phyloP scores from a whole-genome alignment of 92 coral and sea anemone genomes.

The Porites evermanni region DNA sequence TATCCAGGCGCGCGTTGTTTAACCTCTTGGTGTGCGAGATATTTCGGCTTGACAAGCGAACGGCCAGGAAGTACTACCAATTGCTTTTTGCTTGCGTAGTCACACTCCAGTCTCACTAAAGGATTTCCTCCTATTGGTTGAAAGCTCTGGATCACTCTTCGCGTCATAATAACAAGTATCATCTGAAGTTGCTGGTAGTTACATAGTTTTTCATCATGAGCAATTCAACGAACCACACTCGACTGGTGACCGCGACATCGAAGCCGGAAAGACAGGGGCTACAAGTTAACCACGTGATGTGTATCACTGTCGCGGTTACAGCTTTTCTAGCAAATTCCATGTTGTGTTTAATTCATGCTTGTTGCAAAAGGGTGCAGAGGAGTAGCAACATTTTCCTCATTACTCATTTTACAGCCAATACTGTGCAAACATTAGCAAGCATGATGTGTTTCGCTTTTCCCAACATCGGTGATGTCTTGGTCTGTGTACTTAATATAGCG shows the following conservation, averaged over 20 bases:
- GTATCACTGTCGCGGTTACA: not conserved
- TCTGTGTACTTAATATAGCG: constrained; percentile 2
- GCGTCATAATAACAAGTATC: not conserved
- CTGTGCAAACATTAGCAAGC: constrained; percentile 17
- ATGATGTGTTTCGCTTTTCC: not conserved
- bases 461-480: not conserved
- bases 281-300: not conserved
- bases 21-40: too few species aligned
- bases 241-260: not conserved
- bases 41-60: not conserved
- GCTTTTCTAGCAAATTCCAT: constrained; percentile 18
- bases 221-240: constrained; percentile 3
- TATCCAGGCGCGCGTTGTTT: too few species aligned
- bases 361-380: constrained; percentile 19
- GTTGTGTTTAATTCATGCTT: constrained; percentile 14
- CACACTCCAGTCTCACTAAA: not conserved
- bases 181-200: not conserved
- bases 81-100: not conserved
- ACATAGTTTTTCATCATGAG: not conserved
- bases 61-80: not conserved
- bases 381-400: constrained; percentile 2
- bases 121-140: not conserved
- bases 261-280: not conserved
- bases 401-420: constrained; percentile 37
- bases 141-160: not conserved